phyloP scores from a whole-genome alignment of 30 jellyfish, hydroid and myxozoan genomes.

The Hydractinia symbiolongicarpus region DNA sequence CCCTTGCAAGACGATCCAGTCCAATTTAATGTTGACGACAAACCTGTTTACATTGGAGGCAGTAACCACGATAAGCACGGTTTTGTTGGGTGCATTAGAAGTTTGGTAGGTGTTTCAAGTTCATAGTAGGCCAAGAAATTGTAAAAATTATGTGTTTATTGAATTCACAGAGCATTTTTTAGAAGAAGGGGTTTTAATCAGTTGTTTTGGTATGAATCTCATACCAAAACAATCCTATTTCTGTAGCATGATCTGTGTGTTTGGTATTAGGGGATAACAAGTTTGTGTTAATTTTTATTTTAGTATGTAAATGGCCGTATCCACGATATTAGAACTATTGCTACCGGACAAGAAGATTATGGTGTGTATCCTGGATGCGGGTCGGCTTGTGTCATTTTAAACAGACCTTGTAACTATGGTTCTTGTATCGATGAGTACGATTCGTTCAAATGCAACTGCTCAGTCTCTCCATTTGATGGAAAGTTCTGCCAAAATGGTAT shows the following conservation, averaged over 20 bases:
- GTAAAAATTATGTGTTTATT: no score
- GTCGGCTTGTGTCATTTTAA: conserved; percentile 72
- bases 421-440: conserved; percentile 79
- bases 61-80: conserved; percentile 75
- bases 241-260: neutral
- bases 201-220: no score
- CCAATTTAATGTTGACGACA: conserved; percentile 89
- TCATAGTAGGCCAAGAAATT: no score
- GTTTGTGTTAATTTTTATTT: neutral
- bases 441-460: conserved; percentile 81
- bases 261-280: neutral
- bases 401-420: conserved; percentile 93
- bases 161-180: no score
- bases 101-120: conserved; percentile 43
- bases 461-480: conserved; percentile 85
- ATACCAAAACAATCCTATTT: no score
- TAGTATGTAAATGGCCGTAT: conserved; percentile 90
- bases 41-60: conserved; percentile 91
- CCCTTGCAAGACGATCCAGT: conserved; percentile 84
- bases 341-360: conserved; percentile 54
- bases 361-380: conserved; percentile 99
- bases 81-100: conserved; percentile 81
- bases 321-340: conserved; percentile 59
- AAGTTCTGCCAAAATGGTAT: conserved; percentile 71
- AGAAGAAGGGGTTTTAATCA: no score